Conservation (phyloP, 2,888 invertebrate genomes). For the Coleophora deauratella region DNA sequence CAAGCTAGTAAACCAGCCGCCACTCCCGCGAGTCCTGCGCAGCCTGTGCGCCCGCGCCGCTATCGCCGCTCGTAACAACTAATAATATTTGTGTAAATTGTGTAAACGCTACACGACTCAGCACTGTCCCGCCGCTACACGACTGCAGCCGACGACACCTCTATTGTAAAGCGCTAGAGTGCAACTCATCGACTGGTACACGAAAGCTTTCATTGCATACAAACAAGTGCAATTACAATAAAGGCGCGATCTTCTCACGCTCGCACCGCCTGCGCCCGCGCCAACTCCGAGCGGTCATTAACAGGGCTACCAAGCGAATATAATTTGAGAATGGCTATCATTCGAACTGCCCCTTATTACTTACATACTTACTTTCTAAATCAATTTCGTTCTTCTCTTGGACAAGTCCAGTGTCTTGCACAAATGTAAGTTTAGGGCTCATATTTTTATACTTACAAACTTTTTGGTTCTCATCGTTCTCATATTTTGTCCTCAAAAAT, state of each 20-base stretch:
- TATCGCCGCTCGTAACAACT: conserved; percentile 17
- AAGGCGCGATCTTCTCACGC: conserved; percentile 37
- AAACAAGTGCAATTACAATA: conserved; percentile 16
- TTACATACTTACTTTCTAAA: too few species aligned
- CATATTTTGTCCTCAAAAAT: too few species aligned
- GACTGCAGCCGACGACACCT: background rate
- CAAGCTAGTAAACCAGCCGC: too few species aligned
- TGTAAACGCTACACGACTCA: conserved; percentile 31
- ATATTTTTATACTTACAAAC: too few species aligned
- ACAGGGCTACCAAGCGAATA: conserved; percentile 22
- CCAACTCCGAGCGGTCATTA: conserved; percentile 24
- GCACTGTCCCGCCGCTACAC: conserved; percentile 6
- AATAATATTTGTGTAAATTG: conserved; percentile 43
- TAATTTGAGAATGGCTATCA: conserved; percentile 30
- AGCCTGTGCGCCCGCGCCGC: background rate
- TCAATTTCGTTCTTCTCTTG: too few species aligned
- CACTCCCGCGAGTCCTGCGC: background rate
- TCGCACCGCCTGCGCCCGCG: conserved; percentile 25
- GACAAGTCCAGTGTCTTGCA: too few species aligned
- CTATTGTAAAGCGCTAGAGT: background rate
- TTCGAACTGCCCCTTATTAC: conserved; percentile 14
- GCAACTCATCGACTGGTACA: conserved; percentile 2
- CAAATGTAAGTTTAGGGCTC: too few species aligned
- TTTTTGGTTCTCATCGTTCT: too few species aligned
- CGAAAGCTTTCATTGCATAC: background rate